Base-by-base conservation (phyloP, 1,140 invertebrate genomes). In the Pygmarrhopalites habei region DNA sequence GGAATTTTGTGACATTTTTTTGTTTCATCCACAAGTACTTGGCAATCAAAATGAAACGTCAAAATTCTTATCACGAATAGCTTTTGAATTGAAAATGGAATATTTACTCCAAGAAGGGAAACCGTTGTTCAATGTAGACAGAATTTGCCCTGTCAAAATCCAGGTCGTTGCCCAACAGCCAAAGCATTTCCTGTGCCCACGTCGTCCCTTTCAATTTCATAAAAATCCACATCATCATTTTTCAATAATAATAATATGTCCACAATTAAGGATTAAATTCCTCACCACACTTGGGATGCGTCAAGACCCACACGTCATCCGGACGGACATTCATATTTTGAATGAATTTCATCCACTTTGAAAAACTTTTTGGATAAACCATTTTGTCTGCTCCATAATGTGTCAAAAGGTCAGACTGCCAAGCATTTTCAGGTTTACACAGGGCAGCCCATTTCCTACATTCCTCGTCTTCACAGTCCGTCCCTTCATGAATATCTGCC, bases 181-280 rank as follows among this genome's bases (percentile, higher is more conserved):
- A 91, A 1, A 88, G 80, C 68, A 91, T 79, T 75, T 91, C 89
- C 72, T 89, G 86, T 0, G 85, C 86, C 85, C 86, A 89, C 0
- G 88, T 92, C 1, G 89, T 91, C 21, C 88, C 88, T 87, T 23
- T 23, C 41, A 25, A 60, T 17, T 26, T 3, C 17, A 30, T 15
- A 32, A 32, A 14, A 35, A n/a, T n/a, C n/a, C n/a, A n/a, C n/a
- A n/a, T n/a, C n/a, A 7, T 35, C 32, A 35, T 7, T 7, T 35
- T 35, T 35, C 32, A 35, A 51, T 2, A 26, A 4, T 25, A 53
- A 46, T 4, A 46, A 21, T 46, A n/a, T 5, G 4, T 14, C 21
- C 4, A 46, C 21, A 10, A 21, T 7, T 52, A 5, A 52, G 15
- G 25, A 25, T 12, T n/a, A 19, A 14, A 14, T 35, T 39, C 3